phyloP scores from a whole-genome alignment of 64 coral and sea anemone genomes.

The Pocillopora verrucosa region DNA sequence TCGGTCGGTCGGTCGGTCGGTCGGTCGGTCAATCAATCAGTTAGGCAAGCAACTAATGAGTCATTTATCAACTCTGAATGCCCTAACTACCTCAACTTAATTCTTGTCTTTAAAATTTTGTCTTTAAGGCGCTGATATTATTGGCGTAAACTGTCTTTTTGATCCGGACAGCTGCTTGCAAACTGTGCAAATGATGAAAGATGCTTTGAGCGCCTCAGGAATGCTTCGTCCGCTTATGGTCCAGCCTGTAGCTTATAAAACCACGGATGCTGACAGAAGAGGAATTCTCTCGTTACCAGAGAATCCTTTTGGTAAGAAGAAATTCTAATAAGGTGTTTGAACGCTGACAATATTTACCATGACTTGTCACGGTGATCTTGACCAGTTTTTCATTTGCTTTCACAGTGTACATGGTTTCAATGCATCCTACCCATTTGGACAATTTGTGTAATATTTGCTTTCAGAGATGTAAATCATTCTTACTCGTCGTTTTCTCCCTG shows the following conservation, averaged over 20 bases:
- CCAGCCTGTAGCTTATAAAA: conserved; percentile 12
- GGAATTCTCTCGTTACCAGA: neutral
- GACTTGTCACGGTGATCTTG: no score
- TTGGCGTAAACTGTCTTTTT: conserved; percentile 14
- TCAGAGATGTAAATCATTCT: neutral
- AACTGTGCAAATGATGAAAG: neutral
- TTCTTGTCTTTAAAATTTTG: no score
- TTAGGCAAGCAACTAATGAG: no score
- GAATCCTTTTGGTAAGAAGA: conserved; percentile 13
- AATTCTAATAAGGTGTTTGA: no score
- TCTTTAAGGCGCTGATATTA: conserved; percentile 14
- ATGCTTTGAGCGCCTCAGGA: neutral
- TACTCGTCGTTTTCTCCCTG: neutral
- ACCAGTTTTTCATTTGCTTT: no score
- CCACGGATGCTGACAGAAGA: neutral
- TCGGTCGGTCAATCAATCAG: neutral
- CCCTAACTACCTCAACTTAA: no score
- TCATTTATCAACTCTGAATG: no score
- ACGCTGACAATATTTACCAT: no score
- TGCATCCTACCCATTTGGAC: no score
- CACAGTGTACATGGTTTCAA: no score
- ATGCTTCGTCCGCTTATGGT: conserved; percentile 1
- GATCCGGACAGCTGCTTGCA: neutral
- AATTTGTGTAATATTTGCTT: no score
- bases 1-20: neutral